A percentile compares a stretch with the other conserved stretches of the same genome.
Evolutionary conservation across 2,888 invertebrate species (phyloP).

Genomic region (Phyllotreta striolata): DNA sequence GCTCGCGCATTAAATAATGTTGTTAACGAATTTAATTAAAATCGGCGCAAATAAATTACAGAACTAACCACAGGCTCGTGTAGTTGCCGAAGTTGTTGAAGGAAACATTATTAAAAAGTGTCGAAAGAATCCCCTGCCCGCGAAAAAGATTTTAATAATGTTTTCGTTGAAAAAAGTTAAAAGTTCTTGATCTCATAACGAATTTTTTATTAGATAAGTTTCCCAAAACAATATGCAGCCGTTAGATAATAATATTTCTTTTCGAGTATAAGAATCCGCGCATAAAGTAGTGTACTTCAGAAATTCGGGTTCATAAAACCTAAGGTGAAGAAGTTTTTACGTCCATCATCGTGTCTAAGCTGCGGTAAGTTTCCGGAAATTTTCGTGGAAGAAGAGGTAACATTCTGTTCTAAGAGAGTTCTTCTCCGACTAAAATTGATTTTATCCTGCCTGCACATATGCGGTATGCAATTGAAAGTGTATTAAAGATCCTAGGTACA

Average conservation of each 20-base stretch:
- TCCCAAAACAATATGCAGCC: conserved; percentile 41
- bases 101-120: conserved; percentile 42
- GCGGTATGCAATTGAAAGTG: conserved; percentile 23
- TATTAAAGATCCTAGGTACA: conserved; percentile 15
- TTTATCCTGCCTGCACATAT: conserved; percentile 18
- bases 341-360: conserved; percentile 21
- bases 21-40: conserved; percentile 25
- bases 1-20: conserved; percentile 15
- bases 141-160: conserved; percentile 42
- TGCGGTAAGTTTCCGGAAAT: conserved; percentile 26
- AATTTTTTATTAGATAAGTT: conserved; percentile 46
- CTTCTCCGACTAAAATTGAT: conserved; percentile 21
- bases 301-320: conserved; percentile 33
- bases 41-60: conserved; percentile 22
- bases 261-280: conserved; percentile 26
- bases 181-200: conserved; percentile 42
- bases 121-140: conserved; percentile 36
- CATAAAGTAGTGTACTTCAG: conserved; percentile 32
- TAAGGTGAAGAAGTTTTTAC: conserved; percentile 31
- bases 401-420: conserved; percentile 23
- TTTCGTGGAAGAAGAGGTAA: conserved; percentile 1
- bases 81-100: conserved; percentile 28
- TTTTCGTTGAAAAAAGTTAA: conserved; percentile 35
- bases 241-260: conserved; percentile 38
- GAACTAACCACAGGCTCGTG: conserved; percentile 15